These are phyloP conservation scores for Tragelaphus eurycerus DNA, from an alignment of 2,797 vertebrate species.

Conservation along the genomic window DNA sequence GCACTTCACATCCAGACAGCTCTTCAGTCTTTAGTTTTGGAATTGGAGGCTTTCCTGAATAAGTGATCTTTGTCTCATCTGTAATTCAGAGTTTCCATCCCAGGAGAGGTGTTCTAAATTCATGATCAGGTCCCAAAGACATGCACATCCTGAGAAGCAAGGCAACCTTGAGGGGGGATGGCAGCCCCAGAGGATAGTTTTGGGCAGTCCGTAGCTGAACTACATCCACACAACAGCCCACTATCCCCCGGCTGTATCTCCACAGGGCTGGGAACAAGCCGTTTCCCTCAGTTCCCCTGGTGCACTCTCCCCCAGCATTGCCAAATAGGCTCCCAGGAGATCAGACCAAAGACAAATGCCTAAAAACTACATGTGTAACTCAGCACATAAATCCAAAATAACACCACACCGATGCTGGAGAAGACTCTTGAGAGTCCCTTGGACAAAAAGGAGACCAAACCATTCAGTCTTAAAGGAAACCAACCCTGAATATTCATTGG, in stretches of 20 bases:
- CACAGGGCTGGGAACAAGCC: neutral
- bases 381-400: neutral
- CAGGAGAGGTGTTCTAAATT: conserved; percentile 56
- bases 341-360: neutral
- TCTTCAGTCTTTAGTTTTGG: neutral
- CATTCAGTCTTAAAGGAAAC: neutral
- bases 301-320: neutral
- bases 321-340: neutral
- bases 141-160: neutral
- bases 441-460: neutral
- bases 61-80: conserved; percentile 27
- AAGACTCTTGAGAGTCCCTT: neutral
- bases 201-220: neutral
- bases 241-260: fast-evolving
- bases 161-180: neutral
- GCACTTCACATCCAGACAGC: neutral
- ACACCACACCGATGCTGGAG: neutral
- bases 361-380: neutral
- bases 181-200: neutral
- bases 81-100: conserved; percentile 46
- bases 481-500: neutral
- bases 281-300: neutral
- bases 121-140: neutral
- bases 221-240: neutral
- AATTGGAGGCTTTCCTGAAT: conserved; percentile 15